Base-by-base conservation (phyloP, 2,113 vertebrate genomes). In the Menidia beryllina region DNA sequence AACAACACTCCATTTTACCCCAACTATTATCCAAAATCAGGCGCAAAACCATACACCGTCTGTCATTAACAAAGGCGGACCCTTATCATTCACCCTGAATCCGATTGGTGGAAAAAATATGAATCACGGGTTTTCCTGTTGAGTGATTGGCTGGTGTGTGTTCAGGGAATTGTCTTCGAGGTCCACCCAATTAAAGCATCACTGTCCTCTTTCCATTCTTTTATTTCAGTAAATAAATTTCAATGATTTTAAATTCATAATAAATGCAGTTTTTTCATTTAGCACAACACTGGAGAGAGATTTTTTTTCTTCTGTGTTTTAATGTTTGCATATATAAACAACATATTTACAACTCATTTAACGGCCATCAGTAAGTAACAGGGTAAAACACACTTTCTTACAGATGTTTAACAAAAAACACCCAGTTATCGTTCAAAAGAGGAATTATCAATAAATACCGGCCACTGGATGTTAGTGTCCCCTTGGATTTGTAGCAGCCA, bases 331-430 rank as follows among this genome's bases (percentile, higher is more conserved):
- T 77, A 77, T 83, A 89, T 87, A 91, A 91, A 92, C 85, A 89
- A 47, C 27, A 34, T 91, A 93, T 93, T 91, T 93, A 93, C 92
- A 93, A 86, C 91, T 87, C 81, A 84, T 84, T 84, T 77, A 90
- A 72, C 76, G 45, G 71, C 20, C 67, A 86, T 74, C 57, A 78
- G 58, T 69, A 68, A 66, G 39, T 69, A 60, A 72, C 5, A 13
- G 55, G 63, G 82, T 83, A 88, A 85, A 86, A 90, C 66, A 73
- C 67, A 77, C 61, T 54, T 66, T 72, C 20, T 56, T 59, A 65
- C 47, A 41, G 19, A 69, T 58, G 25, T 30, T 72, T 69, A 70
- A 85, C 36, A 78, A 24, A 72, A 82, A 69, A 74, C 34, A 84
- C 49, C 4, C 76, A 57, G 41, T 53, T 19, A 61, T 70, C 53